Evolutionary conservation across 2,113 vertebrate species (phyloP).

Genomic region (Notothenia rossii): DNA sequence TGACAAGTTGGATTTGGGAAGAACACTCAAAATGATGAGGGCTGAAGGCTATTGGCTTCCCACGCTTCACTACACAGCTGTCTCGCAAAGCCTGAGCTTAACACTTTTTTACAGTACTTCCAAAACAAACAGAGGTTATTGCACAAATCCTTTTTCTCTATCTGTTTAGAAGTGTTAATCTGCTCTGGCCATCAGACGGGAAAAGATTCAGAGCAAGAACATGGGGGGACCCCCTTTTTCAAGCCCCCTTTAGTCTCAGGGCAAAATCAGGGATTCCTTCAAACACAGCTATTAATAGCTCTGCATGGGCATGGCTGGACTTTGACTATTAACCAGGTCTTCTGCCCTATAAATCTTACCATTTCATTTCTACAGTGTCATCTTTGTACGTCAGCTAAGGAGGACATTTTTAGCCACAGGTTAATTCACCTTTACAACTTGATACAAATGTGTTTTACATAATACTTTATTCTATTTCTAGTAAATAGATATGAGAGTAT

Average conservation of each 20-base stretch:
- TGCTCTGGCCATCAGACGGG: neutral
- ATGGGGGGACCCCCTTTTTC: neutral
- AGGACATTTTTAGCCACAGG: neutral
- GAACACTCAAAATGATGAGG: neutral
- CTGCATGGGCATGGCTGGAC: neutral
- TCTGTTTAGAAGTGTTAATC: neutral
- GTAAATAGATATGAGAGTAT: neutral
- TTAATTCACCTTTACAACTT: neutral
- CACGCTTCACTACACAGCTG: conserved; percentile 2
- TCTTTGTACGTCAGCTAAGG: neutral
- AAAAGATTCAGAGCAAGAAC: neutral
- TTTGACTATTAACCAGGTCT: too few relatives aligned
- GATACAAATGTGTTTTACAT: neutral
- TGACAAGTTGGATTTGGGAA: neutral
- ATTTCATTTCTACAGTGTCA: neutral
- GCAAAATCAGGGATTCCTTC: conserved; percentile 5
- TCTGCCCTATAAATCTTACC: conserved; percentile 1
- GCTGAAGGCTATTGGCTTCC: conserved; percentile 21
- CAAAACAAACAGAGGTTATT: conserved; percentile 14
- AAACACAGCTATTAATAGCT: conserved; percentile 32
- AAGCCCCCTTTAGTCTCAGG: neutral
- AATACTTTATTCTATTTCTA: neutral
- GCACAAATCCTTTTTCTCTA: neutral
- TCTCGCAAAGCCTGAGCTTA: neutral
- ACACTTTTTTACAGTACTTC: conserved; percentile 10